Evolutionary conservation across 2,888 invertebrate species (phyloP).

Genomic region (Clitarchus hookeri): DNA sequence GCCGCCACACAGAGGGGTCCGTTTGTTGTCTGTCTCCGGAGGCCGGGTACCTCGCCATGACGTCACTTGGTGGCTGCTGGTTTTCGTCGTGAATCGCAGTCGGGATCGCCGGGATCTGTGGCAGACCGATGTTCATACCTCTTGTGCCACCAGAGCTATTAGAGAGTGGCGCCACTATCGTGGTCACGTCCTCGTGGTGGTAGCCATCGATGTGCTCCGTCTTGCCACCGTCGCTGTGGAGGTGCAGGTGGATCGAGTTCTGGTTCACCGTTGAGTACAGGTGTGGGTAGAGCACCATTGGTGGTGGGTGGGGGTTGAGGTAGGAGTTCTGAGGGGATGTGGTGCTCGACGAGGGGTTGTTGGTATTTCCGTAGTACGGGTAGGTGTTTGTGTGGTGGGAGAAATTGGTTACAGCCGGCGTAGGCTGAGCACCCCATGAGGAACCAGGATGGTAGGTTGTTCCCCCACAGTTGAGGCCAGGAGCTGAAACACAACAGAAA

Average conservation of each 20-base stretch:
- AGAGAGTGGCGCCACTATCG: constrained; percentile 46
- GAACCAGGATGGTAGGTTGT: constrained; percentile 37
- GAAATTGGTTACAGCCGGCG: not conserved
- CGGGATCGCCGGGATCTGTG: constrained; percentile 33
- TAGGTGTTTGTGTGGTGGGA: constrained; percentile 66
- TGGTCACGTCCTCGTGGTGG: constrained; percentile 45
- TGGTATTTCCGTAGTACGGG: constrained; percentile 65
- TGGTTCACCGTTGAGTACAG: constrained; percentile 84
- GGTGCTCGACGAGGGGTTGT: constrained; percentile 50
- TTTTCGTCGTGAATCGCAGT: constrained; percentile 52
- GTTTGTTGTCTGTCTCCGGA: constrained; percentile 44
- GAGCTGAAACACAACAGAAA: constrained; percentile 27
- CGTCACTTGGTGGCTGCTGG: constrained; percentile 49
- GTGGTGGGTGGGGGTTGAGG: constrained; percentile 60
- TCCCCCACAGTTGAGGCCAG: constrained; percentile 39
- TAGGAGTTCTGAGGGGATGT: constrained; percentile 40
- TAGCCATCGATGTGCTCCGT: constrained; percentile 32
- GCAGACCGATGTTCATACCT: constrained; percentile 46
- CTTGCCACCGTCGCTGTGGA: constrained; percentile 58
- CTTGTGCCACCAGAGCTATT: constrained; percentile 41
- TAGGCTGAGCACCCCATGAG: constrained; percentile 29
- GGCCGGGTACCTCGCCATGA: constrained; percentile 36
- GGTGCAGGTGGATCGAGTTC: constrained; percentile 82
- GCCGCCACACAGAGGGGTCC: constrained; percentile 51
- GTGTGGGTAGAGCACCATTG: constrained; percentile 77